phyloP scores from a whole-genome alignment of 2,888 invertebrate genomes.

The Leptopilina syphax region DNA sequence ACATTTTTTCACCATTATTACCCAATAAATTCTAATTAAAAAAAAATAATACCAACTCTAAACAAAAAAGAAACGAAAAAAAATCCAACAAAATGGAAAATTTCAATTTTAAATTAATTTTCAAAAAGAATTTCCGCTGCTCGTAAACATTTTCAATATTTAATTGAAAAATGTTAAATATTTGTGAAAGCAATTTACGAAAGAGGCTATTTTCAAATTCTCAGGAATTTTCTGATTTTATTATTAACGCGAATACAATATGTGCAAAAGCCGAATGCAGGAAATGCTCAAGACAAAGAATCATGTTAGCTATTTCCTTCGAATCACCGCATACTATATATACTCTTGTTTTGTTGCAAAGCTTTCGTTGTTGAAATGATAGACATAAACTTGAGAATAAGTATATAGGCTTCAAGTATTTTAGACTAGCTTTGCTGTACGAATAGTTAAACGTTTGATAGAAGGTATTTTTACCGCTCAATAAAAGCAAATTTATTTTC shows the following conservation, averaged over 20 bases:
- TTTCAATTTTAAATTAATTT: background rate
- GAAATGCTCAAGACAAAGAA: background rate
- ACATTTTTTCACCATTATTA: too few relatives aligned
- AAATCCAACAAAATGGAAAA: background rate
- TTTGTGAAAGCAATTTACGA: background rate
- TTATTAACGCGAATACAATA: background rate
- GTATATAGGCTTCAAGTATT: background rate
- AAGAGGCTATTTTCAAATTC: background rate
- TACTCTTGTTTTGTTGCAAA: background rate
- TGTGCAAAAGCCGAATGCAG: background rate
- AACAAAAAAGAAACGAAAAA: background rate
- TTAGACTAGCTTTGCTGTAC: background rate
- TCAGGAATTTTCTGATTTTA: background rate
- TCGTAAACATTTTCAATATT: background rate
- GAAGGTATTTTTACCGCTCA: background rate
- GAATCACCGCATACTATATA: background rate
- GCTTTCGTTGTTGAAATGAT: constrained; percentile 15
- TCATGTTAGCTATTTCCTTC: constrained; percentile 1
- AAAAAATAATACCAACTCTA: background rate
- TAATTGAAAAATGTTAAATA: background rate
- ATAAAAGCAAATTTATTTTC: background rate
- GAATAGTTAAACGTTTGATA: background rate
- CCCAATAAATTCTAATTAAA: too few relatives aligned
- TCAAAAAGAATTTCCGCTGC: background rate
- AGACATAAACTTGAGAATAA: constrained; percentile 11